These are phyloP conservation scores for Xenops minutus DNA, from an alignment of 2,797 vertebrate species.

Conservation along the genomic window DNA sequence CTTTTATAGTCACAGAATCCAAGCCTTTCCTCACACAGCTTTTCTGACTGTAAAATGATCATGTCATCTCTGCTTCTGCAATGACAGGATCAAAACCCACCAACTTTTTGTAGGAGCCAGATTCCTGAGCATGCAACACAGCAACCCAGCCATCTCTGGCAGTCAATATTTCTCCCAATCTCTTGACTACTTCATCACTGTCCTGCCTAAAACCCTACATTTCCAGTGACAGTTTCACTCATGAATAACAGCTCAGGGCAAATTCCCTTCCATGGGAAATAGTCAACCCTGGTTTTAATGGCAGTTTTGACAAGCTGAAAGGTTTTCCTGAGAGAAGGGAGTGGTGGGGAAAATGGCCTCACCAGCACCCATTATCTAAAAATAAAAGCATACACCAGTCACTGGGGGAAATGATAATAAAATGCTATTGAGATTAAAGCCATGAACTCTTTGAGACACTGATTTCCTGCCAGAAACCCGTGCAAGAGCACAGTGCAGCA, in stretches of 20 bases:
- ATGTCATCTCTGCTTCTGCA: background rate
- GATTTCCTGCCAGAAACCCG: background rate
- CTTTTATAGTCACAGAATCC: background rate
- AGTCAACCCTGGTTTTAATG: background rate
- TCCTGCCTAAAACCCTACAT: background rate
- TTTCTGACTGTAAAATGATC: background rate
- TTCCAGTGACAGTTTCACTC: background rate
- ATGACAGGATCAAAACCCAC: background rate
- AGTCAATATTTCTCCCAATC: background rate
- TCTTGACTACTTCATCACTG: background rate
- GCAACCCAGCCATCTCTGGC: background rate
- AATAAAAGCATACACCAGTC: background rate
- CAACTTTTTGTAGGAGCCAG: rapidly evolving
- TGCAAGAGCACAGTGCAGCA: background rate
- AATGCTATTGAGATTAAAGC: constrained; percentile 7
- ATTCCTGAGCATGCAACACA: background rate
- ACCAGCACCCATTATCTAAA: background rate
- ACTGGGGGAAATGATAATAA: background rate
- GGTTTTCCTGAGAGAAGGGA: background rate
- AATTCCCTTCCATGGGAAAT: background rate
- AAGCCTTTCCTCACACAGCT: background rate
- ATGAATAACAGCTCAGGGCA: background rate
- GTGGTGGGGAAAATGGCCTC: background rate
- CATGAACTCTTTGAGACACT: background rate
- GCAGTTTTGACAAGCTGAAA: background rate